These are phyloP conservation scores for Rhopalosiphum padi DNA, from an alignment of 1,140 invertebrate species.

Conservation along the genomic window DNA sequence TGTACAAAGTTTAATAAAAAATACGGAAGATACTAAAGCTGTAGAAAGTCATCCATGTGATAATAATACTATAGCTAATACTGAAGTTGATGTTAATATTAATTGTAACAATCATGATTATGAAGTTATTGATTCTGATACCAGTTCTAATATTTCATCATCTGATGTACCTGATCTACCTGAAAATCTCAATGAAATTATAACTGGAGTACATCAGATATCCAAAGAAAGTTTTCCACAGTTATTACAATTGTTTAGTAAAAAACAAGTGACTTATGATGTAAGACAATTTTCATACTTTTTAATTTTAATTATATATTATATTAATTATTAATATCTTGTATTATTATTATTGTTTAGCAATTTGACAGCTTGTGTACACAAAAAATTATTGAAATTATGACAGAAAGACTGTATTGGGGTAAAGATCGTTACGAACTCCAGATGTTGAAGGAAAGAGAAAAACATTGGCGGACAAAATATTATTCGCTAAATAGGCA, in stretches of 20 bases:
- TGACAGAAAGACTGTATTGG: neutral
- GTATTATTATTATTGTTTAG: neutral
- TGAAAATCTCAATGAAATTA: neutral
- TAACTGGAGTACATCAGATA: neutral
- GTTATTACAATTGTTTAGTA: neutral
- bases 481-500: neutral
- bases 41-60: neutral
- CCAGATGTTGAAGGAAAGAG: neutral
- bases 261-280: neutral
- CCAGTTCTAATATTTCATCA: neutral
- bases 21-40: neutral
- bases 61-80: neutral
- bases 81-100: neutral
- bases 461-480: neutral
- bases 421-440: neutral
- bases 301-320: neutral
- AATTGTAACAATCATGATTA: neutral
- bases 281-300: neutral
- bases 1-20: neutral
- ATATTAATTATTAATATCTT: neutral
- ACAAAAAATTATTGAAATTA: neutral
- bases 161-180: neutral
- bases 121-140: constrained; percentile 15
- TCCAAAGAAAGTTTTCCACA: neutral
- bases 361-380: constrained; percentile 42